These are phyloP conservation scores for Riparia riparia DNA, from an alignment of 2,113 vertebrate genomes.

Conservation along the genomic window DNA sequence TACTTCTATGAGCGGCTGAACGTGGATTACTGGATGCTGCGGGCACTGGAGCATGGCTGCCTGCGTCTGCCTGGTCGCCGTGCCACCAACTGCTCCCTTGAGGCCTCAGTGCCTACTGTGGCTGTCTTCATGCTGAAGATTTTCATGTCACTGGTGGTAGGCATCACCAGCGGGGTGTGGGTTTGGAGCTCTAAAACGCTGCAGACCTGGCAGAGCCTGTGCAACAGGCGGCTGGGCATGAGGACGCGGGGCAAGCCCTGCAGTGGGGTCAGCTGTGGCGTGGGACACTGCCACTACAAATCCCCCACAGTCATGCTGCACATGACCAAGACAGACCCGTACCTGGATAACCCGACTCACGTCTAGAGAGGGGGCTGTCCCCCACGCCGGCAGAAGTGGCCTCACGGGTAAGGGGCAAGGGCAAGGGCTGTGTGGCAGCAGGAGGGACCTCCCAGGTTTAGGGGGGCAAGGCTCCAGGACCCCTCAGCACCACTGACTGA, in stretches of 20 bases:
- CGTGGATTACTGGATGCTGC: constrained; percentile 92
- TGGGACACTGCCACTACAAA: constrained; percentile 92
- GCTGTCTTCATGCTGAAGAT: constrained; percentile 99
- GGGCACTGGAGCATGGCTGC: constrained; percentile 86
- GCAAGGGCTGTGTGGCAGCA: neutral
- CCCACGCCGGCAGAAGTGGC: neutral
- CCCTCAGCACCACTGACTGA: neutral
- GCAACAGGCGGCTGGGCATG: constrained; percentile 87
- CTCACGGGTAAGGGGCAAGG: constrained; percentile 22
- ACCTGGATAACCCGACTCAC: constrained; percentile 91
- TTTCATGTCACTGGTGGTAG: constrained; percentile 98
- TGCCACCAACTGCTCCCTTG: constrained; percentile 87
- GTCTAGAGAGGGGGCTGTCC: constrained; percentile 72
- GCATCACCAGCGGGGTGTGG: constrained; percentile 98
- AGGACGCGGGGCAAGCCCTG: constrained; percentile 91
- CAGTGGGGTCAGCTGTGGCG: constrained; percentile 84
- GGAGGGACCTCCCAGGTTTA: neutral
- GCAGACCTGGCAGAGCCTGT: constrained; percentile 97
- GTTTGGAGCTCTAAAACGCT: constrained; percentile 99
- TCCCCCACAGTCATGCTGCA: constrained; percentile 89
- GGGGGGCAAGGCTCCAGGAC: rapidly evolving
- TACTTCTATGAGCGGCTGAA: constrained; percentile 96
- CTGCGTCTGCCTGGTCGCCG: constrained; percentile 73
- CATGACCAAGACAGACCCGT: constrained; percentile 92
- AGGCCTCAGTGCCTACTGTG: constrained; percentile 90